Conservation (phyloP, 2,797 vertebrate species). For the Cheracebus regulus region DNA sequence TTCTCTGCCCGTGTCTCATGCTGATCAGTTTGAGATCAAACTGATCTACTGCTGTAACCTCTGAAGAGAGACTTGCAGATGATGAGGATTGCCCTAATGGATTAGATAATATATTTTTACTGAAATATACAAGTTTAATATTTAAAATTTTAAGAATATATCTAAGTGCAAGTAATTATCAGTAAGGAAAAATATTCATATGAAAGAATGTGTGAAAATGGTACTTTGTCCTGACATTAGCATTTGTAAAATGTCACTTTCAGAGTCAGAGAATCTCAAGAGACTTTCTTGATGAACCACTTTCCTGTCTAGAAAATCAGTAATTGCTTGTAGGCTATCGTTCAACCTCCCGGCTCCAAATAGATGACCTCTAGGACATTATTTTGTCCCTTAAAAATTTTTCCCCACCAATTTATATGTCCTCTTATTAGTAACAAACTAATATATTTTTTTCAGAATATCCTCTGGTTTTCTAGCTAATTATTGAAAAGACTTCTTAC, state of each 20-base stretch:
- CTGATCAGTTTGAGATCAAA: background rate
- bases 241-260: background rate
- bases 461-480: background rate
- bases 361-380: rapidly evolving
- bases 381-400: background rate
- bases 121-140: background rate
- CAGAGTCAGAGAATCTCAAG: background rate
- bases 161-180: background rate
- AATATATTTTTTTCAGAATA: background rate
- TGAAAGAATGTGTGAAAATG: background rate
- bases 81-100: background rate
- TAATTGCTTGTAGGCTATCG: background rate
- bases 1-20: background rate
- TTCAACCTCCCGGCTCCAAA: constrained; percentile 28
- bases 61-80: background rate
- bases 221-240: background rate
- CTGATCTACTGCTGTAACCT: no score
- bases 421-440: background rate
- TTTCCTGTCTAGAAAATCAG: background rate
- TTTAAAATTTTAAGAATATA: background rate
- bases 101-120: background rate
- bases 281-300: background rate
- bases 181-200: background rate
- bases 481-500: background rate
- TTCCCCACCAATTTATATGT: background rate